Conservation (phyloP, 2,888 invertebrate genomes). For the Fissipunctia ypsillon region DNA sequence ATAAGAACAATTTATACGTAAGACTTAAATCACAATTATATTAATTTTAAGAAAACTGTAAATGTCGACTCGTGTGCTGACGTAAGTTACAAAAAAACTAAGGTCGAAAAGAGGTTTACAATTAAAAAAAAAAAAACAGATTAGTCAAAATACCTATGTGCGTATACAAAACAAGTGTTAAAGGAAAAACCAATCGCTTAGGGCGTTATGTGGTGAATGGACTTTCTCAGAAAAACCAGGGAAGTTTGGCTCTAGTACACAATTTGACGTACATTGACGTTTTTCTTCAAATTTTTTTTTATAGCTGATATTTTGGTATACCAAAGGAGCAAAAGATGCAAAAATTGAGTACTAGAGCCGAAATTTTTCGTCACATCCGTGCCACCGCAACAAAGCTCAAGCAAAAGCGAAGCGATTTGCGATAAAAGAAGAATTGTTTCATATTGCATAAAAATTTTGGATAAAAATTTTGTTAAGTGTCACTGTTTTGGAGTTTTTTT, state of each 20-base stretch:
- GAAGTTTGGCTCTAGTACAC: conserved; percentile 46
- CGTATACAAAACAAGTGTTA: conserved; percentile 89
- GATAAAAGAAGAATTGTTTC: conserved; percentile 68
- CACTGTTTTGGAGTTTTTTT: conserved; percentile 74
- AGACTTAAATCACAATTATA: too few species aligned
- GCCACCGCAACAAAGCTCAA: conserved; percentile 86
- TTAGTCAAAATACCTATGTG: conserved; percentile 85
- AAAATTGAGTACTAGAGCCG: conserved; percentile 45
- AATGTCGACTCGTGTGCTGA: conserved; percentile 67
- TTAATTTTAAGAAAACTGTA: too few species aligned
- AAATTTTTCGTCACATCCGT: conserved; percentile 75
- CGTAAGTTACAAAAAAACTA: conserved; percentile 63
- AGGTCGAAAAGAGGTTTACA: conserved; percentile 69
- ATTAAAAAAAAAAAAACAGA: conserved; percentile 74
- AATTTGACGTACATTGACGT: conserved; percentile 34
- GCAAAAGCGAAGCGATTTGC: conserved; percentile 88
- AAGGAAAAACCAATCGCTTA: conserved; percentile 86
- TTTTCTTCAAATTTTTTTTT: background rate
- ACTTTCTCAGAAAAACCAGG: conserved; percentile 50
- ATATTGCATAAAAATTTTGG: conserved; percentile 48
- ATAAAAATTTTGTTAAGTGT: conserved; percentile 63
- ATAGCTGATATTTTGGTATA: background rate
- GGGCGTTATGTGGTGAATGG: conserved; percentile 82
- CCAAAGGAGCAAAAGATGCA: conserved; percentile 48
- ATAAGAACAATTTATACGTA: too few species aligned